Conservation (phyloP, 2,113 vertebrate species). For the Vulpes lagopus region DNA sequence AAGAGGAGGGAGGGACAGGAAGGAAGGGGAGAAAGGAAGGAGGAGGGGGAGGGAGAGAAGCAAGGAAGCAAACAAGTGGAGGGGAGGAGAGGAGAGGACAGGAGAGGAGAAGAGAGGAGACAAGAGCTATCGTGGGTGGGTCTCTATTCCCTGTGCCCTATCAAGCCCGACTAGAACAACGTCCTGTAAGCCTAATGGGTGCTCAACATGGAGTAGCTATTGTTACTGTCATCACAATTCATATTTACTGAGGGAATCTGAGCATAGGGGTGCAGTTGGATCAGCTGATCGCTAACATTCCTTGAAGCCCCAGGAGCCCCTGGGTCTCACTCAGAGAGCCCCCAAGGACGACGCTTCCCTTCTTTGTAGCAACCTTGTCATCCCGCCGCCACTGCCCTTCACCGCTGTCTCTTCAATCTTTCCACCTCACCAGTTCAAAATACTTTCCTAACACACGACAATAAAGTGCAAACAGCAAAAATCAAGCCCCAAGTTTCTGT, state of each 20-base stretch:
- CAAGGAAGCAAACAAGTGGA: not conserved
- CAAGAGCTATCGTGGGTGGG: not conserved
- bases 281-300: not conserved
- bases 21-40: too few species aligned
- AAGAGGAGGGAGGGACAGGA: not conserved
- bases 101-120: not conserved
- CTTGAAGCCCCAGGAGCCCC: not conserved
- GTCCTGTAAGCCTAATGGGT: not conserved
- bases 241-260: not conserved
- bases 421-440: constrained; percentile 68
- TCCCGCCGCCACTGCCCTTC: constrained; percentile 13
- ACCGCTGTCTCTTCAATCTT: constrained; percentile 70
- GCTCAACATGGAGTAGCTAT: not conserved
- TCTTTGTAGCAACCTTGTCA: not conserved
- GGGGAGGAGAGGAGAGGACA: fast-evolving
- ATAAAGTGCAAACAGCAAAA: constrained; percentile 68
- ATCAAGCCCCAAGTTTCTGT: constrained; percentile 62
- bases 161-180: not conserved
- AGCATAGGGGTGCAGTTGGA: not conserved
- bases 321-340: constrained; percentile 15
- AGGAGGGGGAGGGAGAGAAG: fast-evolving
- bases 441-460: constrained; percentile 51
- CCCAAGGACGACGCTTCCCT: not conserved
- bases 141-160: not conserved
- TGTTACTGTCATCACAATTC: not conserved